phyloP scores from a whole-genome alignment of 2,113 vertebrate species.

The Carassius gibelio region DNA sequence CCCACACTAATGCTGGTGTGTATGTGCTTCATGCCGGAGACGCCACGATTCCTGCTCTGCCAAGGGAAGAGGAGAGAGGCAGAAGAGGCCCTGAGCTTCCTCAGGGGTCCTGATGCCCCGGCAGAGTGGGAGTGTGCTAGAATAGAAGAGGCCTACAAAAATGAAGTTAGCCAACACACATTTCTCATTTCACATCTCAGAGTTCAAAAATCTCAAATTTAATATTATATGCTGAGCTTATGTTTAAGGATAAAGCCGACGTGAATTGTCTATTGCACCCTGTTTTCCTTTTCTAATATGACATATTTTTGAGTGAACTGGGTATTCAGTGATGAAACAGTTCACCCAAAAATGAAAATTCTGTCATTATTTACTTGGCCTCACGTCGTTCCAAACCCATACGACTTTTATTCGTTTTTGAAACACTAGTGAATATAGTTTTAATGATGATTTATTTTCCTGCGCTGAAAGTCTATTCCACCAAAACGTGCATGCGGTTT shows the following conservation, averaged over 20 bases:
- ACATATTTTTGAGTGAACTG: too few species aligned
- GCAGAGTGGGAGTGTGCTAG: slow-evolving; percentile 80
- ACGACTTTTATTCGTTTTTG: too few species aligned
- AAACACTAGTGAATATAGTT: too few species aligned
- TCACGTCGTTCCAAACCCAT: too few species aligned
- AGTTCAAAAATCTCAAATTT: neutral
- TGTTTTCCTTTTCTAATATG: neutral
- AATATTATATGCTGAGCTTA: neutral
- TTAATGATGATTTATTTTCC: too few species aligned
- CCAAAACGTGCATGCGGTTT: too few species aligned
- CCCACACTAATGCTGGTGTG: slow-evolving; percentile 81
- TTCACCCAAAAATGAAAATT: too few species aligned
- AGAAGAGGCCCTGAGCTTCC: slow-evolving; percentile 79
- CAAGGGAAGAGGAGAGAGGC: slow-evolving; percentile 79
- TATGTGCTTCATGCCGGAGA: slow-evolving; percentile 92
- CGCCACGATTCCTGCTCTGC: slow-evolving; percentile 84
- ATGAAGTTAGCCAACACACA: slow-evolving; percentile 63
- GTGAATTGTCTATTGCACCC: neutral
- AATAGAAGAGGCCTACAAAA: slow-evolving; percentile 69
- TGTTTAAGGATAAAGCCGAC: neutral
- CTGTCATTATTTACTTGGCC: too few species aligned
- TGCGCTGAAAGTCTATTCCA: too few species aligned
- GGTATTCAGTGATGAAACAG: too few species aligned
- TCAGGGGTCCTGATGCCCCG: slow-evolving; percentile 80
- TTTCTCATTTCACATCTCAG: neutral